Conservation (phyloP, 2,888 invertebrate genomes). For the Argynnis bischoffii region DNA sequence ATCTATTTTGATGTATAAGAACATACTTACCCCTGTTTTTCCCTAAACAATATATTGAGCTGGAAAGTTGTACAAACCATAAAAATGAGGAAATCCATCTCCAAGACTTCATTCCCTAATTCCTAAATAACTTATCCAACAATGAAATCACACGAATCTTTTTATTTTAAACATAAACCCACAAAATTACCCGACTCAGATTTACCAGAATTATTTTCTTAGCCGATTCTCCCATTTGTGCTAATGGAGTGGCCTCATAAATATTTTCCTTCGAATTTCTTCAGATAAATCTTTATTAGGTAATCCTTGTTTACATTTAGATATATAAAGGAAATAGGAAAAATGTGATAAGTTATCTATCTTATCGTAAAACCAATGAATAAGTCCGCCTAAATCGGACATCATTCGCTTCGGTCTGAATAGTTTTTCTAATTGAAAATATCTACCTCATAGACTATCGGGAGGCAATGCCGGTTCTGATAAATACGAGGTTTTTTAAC, state of each 20-base stretch:
- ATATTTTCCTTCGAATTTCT: conserved; percentile 41
- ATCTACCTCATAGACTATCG: no score
- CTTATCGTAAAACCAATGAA: no score
- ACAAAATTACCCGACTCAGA: conserved; percentile 33
- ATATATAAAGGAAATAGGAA: conserved; percentile 4
- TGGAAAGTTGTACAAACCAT: background rate
- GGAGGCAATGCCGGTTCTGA: no score
- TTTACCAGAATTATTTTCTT: conserved; percentile 47
- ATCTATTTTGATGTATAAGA: no score
- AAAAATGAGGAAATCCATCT: conserved; percentile 6
- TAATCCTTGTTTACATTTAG: conserved; percentile 39
- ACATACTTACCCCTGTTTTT: no score
- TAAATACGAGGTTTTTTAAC: no score
- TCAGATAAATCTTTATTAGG: conserved; percentile 43
- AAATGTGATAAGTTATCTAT: background rate
- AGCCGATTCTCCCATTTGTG: conserved; percentile 48
- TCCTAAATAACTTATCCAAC: conserved; percentile 17
- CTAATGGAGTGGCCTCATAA: conserved; percentile 45
- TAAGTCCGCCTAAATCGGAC: no score
- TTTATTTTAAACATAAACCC: conserved; percentile 34
- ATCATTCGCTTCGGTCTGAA: no score
- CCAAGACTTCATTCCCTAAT: conserved; percentile 6
- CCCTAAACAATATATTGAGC: background rate
- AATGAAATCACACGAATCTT: conserved; percentile 26
- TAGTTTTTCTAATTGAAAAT: no score